Base-by-base conservation (phyloP, 2,113 vertebrate species). In the Paracyprichromis sp. region DNA sequence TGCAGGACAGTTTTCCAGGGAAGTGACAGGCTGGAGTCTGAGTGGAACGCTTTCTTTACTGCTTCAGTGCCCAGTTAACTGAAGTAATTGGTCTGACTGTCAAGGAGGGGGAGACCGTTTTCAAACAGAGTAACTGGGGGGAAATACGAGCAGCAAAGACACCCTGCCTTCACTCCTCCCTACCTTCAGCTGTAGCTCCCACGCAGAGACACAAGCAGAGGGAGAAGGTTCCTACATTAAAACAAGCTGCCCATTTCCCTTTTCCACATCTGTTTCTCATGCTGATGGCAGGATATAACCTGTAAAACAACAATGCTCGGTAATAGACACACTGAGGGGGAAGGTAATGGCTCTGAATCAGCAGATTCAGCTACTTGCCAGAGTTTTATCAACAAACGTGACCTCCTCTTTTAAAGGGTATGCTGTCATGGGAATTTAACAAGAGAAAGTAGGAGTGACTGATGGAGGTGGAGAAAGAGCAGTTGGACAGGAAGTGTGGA, bases 261-360 rank as follows among this genome's bases (percentile, higher is more conserved):
- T 80, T 69, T 40, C 54, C 90, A 94, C 96, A 96, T 96, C 94
- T 96, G 96, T 88, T 95, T 95, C 93, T 94, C 86, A 95, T 96
- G 93, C 85, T 34, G 59, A 56, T 34, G 84, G 88, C 96, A 95
- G 94, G 94, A 96, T 93, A 86, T 91, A 93, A 93, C 89, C 94
- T 85, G 88, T 92, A 94, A 95, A 94, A 91, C 71, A 92, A 89
- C 82, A 90, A 88, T 83, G 78, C 26, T 86, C 86, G 84, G 63
- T 82, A 90, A 94, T 85, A 89, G 82, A 90, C 69, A 36, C 57
- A 21, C 24, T 50, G 38, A 86, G 54, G 76, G 76, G 57, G 76
- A 45, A 84, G 86, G 45, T 88, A 90, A 90, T 90, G 85, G 81
- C 80, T 82, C 69, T 45, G 57, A 73, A 76, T 78, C 88, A 82